Conservation (phyloP, 2,113 vertebrate species). For the Puntigrus tetrazona region DNA sequence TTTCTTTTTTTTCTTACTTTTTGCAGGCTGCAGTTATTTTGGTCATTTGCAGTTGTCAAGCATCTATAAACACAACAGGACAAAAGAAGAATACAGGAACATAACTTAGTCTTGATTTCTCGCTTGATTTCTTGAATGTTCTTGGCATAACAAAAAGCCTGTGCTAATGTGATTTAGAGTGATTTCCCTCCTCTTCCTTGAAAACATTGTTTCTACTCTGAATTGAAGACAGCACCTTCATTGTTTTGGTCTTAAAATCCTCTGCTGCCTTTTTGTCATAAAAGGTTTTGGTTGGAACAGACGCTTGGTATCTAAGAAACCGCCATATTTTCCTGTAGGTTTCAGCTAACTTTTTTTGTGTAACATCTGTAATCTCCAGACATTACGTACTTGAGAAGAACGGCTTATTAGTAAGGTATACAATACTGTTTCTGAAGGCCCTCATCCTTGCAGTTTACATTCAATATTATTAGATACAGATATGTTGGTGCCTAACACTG, state of each 20-base stretch:
- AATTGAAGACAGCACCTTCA: neutral
- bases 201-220: neutral
- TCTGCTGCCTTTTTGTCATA: conserved; percentile 25
- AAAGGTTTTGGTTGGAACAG: neutral
- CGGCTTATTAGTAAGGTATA: neutral
- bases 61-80: conserved; percentile 20
- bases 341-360: neutral
- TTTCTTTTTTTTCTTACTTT: neutral
- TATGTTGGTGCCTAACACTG: neutral
- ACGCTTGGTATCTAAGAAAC: neutral
- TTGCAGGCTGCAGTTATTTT: conserved; percentile 36
- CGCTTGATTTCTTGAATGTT: neutral
- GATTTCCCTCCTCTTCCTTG: neutral
- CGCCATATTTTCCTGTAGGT: neutral
- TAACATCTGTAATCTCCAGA: neutral
- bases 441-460: neutral
- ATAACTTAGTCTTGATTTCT: neutral
- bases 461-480: neutral
- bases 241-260: conserved; percentile 1
- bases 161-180: conserved; percentile 15
- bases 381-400: neutral
- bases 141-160: neutral
- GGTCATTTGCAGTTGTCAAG: conserved; percentile 14
- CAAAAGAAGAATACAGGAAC: conserved; percentile 27
- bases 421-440: neutral